Base-by-base conservation (phyloP, 2,797 vertebrate genomes). In the Vespertilio murinus region DNA sequence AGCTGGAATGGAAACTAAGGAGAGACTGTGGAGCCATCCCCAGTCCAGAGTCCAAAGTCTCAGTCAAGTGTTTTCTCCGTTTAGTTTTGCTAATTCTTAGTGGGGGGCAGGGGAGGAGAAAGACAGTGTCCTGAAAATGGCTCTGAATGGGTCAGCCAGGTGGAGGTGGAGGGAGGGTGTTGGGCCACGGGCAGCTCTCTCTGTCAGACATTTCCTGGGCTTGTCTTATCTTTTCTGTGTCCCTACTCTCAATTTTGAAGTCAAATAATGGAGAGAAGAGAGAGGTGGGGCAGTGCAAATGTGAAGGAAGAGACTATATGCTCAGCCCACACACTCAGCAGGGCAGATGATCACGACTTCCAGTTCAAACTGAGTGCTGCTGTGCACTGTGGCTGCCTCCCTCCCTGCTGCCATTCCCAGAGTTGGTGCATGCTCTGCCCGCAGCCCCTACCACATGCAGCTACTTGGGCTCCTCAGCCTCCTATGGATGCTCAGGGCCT, bases 401-500 rank as follows among this genome's bases (percentile, higher is more conserved):
- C 18, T 75, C 30, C 71, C 38, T 10, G 6, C 65, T 47, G 42
- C 71, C 18, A 10, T 17, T 13, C 67, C 28, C 0, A 0, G 23
- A 25, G 33, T 49, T 40, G 40, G 12, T 1, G 2, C 70, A 42
- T 30, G 52, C 77, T 45, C 47, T 74, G 56, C 12, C 30, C 52
- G 28, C 49, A 17, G 64, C 1, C 28, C 33, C 18, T 1, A 1
- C 2, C 0, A 30, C 1, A 13, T 85, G 93, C 18, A 12, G 87
- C 87, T 81, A 22, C 54, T 80, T 10, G 0, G 73, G 45, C 18
- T 92, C 22, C 83, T 91, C 6, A 0, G 70, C 45, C 64, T 96
- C 77, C 85, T 95, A 54, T 94, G 94, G 91, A 30, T 96, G 64
- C 88, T 94, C 25, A 30, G 16, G 30, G 74, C 6, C 78, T 56